phyloP scores from a whole-genome alignment of 64 coral and sea anemone species.

The Astreopora myriophthalma region DNA sequence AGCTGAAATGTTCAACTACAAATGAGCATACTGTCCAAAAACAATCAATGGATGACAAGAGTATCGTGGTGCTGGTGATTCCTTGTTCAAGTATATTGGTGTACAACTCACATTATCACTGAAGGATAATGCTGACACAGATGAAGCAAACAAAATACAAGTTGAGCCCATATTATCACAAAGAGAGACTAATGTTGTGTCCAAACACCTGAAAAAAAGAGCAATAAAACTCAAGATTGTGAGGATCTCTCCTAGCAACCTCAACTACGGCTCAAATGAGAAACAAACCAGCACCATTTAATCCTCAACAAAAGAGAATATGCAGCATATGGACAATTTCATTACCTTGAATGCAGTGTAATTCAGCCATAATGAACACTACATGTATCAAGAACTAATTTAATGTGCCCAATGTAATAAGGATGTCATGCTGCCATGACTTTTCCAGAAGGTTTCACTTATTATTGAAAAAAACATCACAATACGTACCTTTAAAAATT shows the following conservation, averaged over 20 bases:
- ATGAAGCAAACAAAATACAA: slow-evolving; percentile 61
- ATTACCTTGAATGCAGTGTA: slow-evolving; percentile 30
- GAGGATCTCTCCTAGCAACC: slow-evolving; percentile 31
- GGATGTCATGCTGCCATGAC: slow-evolving; percentile 50
- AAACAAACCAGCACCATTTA: slow-evolving; percentile 53
- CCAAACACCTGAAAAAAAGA: no score
- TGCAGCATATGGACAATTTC: slow-evolving; percentile 43
- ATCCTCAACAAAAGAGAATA: slow-evolving; percentile 43
- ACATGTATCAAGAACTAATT: slow-evolving; percentile 60
- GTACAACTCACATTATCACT: slow-evolving; percentile 44
- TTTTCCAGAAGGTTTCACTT: slow-evolving; percentile 28
- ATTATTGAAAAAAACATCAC: no score
- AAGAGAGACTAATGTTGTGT: slow-evolving; percentile 35
- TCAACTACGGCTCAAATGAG: slow-evolving; percentile 56
- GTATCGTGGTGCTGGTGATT: slow-evolving; percentile 44
- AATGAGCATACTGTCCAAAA: slow-evolving; percentile 39
- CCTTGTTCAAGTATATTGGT: slow-evolving; percentile 9
- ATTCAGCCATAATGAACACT: slow-evolving; percentile 17
- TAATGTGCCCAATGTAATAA: slow-evolving; percentile 39
- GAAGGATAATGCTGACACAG: slow-evolving; percentile 58
- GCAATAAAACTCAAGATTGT: slow-evolving; percentile 45
- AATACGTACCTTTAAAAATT: no score
- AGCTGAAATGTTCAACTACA: slow-evolving; percentile 53
- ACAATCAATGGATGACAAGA: slow-evolving; percentile 64
- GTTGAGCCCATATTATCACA: slow-evolving; percentile 51